These are phyloP conservation scores for Tinamus guttatus DNA, from an alignment of 2,113 vertebrate species.

Conservation along the genomic window DNA sequence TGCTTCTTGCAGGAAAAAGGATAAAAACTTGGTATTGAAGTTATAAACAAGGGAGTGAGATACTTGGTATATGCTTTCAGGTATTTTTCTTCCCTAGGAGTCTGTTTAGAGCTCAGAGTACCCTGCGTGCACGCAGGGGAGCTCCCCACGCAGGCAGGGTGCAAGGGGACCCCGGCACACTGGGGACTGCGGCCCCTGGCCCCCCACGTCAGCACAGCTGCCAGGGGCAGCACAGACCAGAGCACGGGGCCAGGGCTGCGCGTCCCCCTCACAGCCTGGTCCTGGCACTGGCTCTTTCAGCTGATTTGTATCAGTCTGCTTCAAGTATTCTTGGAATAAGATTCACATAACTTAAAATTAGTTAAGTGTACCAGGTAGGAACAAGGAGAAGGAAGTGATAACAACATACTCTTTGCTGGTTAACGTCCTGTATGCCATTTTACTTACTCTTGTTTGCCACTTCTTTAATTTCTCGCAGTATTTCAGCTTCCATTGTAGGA, in stretches of 20 bases:
- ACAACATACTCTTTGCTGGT: not conserved
- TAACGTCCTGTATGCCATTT: not conserved
- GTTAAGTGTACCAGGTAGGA: not conserved
- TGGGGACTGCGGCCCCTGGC: accelerated
- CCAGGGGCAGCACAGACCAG: not conserved
- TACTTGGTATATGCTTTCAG: not conserved
- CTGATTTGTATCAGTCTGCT: not conserved
- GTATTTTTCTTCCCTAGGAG: not conserved
- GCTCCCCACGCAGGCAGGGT: accelerated
- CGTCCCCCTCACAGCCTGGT: no score
- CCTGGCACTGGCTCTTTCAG: no score
- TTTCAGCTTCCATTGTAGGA: slow-evolving; percentile 90
- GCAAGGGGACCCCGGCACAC: accelerated
- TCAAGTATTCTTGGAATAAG: not conserved
- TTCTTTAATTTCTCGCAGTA: slow-evolving; percentile 90
- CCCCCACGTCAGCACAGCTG: not conserved
- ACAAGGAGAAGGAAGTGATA: not conserved
- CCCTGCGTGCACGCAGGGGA: no score
- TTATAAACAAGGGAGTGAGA: not conserved
- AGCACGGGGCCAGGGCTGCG: no score
- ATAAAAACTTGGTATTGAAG: not conserved
- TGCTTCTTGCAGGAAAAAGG: not conserved
- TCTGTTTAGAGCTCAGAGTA: not conserved
- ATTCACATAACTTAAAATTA: not conserved
- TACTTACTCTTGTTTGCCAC: slow-evolving; percentile 91